Evolutionary conservation across 2,113 vertebrate species (phyloP).

Genomic region (Tragelaphus scriptus): DNA sequence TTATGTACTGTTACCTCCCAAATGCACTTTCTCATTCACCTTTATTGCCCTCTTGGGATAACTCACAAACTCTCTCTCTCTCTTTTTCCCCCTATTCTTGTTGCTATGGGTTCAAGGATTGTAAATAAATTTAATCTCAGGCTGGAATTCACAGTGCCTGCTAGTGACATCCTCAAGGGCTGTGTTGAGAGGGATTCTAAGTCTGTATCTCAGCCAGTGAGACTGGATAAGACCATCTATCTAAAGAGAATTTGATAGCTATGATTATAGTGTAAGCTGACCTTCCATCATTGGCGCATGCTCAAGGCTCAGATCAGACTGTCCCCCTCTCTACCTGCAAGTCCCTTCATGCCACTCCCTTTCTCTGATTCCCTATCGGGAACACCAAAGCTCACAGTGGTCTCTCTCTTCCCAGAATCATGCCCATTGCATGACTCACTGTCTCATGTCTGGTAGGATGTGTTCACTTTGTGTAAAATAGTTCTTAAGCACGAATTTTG

Average conservation of each 20-base stretch:
- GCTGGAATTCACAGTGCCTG: neutral
- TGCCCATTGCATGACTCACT: neutral
- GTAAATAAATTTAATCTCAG: neutral
- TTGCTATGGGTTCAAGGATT: neutral
- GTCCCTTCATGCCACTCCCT: no score
- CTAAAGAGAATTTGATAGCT: neutral
- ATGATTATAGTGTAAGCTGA: neutral
- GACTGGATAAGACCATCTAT: neutral
- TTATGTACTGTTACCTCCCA: neutral
- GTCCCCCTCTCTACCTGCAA: fast-evolving
- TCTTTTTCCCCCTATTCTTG: neutral
- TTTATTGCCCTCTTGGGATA: neutral
- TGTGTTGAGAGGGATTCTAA: neutral
- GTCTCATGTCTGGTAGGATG: neutral
- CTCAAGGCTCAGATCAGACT: neutral
- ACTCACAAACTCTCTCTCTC: neutral
- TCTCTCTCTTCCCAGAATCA: neutral
- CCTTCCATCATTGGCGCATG: neutral
- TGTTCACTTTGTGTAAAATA: neutral
- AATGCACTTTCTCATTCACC: neutral
- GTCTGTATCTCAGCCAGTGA: fast-evolving
- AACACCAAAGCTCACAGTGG: neutral
- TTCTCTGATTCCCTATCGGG: neutral
- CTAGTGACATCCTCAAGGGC: neutral
- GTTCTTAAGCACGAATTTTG: neutral